These are phyloP conservation scores for Dasyprocta punctata DNA, from an alignment of 2,113 vertebrate genomes.

Conservation along the genomic window DNA sequence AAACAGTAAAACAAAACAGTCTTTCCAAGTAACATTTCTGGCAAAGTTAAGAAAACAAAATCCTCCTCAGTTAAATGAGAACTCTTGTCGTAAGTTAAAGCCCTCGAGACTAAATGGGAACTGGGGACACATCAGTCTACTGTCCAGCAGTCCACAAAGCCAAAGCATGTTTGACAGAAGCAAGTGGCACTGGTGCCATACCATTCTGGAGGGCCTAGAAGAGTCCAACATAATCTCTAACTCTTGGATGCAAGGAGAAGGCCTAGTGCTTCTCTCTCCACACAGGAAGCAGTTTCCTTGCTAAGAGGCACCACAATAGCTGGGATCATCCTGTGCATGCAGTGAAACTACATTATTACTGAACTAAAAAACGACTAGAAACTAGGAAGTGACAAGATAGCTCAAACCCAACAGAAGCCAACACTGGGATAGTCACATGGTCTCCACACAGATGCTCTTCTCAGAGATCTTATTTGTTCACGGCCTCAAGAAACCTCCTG, in stretches of 20 bases:
- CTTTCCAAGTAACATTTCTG: background rate
- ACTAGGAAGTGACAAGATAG: background rate
- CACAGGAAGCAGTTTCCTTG: background rate
- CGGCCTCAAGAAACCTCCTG: background rate
- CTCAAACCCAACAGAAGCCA: background rate
- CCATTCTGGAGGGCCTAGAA: background rate
- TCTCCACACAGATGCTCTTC: background rate
- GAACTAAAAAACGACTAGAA: background rate
- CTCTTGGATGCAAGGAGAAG: background rate
- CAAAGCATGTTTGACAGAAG: conserved; percentile 20
- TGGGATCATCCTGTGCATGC: background rate
- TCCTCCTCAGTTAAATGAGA: background rate
- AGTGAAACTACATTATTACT: background rate
- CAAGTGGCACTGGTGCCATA: background rate
- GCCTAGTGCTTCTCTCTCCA: background rate
- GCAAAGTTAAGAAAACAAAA: background rate
- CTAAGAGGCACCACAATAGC: background rate
- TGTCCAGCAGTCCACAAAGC: conserved; percentile 57
- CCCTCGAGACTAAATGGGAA: background rate
- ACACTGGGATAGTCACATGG: background rate
- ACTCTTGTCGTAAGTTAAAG: background rate
- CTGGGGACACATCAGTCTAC: background rate
- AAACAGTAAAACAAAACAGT: background rate
- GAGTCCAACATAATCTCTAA: background rate
- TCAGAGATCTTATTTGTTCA: background rate